Evolutionary conservation across 2,888 invertebrate species (phyloP), one percentile per base, ranked within the genome.

Genomic region (Orthosia cruda): DNA sequence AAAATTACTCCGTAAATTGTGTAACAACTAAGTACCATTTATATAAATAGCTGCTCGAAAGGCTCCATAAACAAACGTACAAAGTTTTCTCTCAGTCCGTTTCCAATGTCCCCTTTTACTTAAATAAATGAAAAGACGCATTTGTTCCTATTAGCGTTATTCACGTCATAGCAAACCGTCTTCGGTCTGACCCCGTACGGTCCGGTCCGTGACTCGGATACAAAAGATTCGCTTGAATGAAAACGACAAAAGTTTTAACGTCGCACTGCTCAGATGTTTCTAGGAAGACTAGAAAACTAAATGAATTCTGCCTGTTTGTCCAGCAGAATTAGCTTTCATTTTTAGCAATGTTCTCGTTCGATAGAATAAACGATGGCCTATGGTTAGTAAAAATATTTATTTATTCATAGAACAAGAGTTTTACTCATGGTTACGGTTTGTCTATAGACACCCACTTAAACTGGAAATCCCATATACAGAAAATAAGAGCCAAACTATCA

Each of bases 131-230:
- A 83, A 85, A 81, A 76, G 50, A 67, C 50, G 66, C 82, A 81
- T 87, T 85, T 87, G 87, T 87, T 83, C 85, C 88, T 85, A 89
- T 91, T 89, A 89, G 78, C 83, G 73, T 77, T 81, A 81, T 87
- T 77, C 76, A 80, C 76, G 82, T 87, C 76, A 88, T 89, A 89
- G 89, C 87, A 89, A 88, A 91, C 82, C 77, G 80, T 86, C 74
- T 70, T 77, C 76, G 63, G 76, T 76, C 73, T 81, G 85, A 88
- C 84, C 84, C 85, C 80, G 85, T 84, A 85, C 85, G 69, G 69
- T 74, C 77, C 77, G 65, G 71, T 80, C 81, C 89, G 91, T 90
- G 90, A 90, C 90, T 88, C 77, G 89, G 87, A 87, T 91, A 88
- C 88, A 82, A 86, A 89, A 76, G 80, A 82, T 81, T 74, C 75